Percentiles rank a stretch among this genome's conserved stretches.
These are phyloP conservation scores for Staurois parvus DNA, from an alignment of 2,797 vertebrate species.

Conservation along the genomic window DNA sequence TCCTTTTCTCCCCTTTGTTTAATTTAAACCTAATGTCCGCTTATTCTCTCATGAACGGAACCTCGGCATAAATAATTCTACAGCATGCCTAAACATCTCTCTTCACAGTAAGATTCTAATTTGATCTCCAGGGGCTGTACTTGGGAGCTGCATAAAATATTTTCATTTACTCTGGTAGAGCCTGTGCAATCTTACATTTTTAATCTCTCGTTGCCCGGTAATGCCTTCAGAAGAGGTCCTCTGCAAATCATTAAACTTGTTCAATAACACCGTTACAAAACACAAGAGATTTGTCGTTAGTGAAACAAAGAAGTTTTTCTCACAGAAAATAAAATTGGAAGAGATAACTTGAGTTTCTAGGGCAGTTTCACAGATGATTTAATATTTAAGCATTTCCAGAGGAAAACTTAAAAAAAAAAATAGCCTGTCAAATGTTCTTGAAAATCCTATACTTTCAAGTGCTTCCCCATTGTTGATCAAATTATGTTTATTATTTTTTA, in stretches of 20 bases:
- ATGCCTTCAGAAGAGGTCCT: conserved; percentile 80
- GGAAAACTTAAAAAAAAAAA: conserved; percentile 51
- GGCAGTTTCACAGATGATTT: conserved; percentile 71
- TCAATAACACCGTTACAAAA: conserved; percentile 81
- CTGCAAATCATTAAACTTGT: conserved; percentile 84
- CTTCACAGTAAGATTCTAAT: conserved; percentile 85
- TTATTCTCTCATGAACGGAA: conserved; percentile 79
- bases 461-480: conserved; percentile 55
- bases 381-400: conserved; percentile 67
- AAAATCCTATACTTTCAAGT: conserved; percentile 55
- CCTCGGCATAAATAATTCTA: conserved; percentile 85
- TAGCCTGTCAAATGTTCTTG: conserved; percentile 56
- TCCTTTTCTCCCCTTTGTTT: conserved; percentile 78
- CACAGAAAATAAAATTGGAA: conserved; percentile 66
- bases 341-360: conserved; percentile 74
- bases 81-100: conserved; percentile 81
- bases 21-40: conserved; percentile 82
- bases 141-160: conserved; percentile 80
- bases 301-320: conserved; percentile 79
- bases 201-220: conserved; percentile 79
- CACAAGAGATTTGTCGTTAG: conserved; percentile 76
- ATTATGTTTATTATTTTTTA: conserved; percentile 60
- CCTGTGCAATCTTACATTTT: conserved; percentile 75
- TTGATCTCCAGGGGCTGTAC: conserved; percentile 81
- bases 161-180: conserved; percentile 78